These are phyloP conservation scores for Drosophila suzukii DNA, from an alignment of 1,140 invertebrate species.

Conservation along the genomic window DNA sequence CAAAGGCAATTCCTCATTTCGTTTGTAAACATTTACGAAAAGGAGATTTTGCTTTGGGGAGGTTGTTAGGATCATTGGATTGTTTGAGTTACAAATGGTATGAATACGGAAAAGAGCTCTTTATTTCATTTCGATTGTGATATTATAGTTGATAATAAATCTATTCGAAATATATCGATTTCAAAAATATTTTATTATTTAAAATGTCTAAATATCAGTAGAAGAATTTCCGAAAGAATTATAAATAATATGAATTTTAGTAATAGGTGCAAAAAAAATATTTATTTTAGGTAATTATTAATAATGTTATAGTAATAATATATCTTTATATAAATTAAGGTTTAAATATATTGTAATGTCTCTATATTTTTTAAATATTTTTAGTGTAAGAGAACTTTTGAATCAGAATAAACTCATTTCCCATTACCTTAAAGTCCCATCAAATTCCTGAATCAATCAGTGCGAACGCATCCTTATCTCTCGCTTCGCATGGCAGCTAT, in stretches of 20 bases:
- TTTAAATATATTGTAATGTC: no score
- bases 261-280: no score
- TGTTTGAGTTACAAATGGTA: neutral
- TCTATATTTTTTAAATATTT: neutral
- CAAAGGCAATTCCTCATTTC: slow-evolving; percentile 26
- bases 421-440: slow-evolving; percentile 5
- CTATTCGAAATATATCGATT: neutral
- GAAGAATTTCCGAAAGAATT: no score
- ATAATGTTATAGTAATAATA: no score
- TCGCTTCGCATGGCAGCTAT: slow-evolving; percentile 14
- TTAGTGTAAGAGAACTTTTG: no score
- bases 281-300: no score
- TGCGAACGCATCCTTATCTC: slow-evolving; percentile 43
- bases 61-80: slow-evolving; percentile 4
- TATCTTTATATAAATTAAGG: no score
- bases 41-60: slow-evolving; percentile 7
- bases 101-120: neutral
- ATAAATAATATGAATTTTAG: no score
- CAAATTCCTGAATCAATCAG: slow-evolving; percentile 25
- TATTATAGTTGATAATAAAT: neutral
- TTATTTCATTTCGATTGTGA: neutral
- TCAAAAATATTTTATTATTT: neutral
- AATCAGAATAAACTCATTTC: neutral
- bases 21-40: slow-evolving; percentile 56
- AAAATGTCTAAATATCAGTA: no score